These are phyloP conservation scores for Alosa sapidissima DNA, from an alignment of 2,797 vertebrate genomes.

Conservation along the genomic window DNA sequence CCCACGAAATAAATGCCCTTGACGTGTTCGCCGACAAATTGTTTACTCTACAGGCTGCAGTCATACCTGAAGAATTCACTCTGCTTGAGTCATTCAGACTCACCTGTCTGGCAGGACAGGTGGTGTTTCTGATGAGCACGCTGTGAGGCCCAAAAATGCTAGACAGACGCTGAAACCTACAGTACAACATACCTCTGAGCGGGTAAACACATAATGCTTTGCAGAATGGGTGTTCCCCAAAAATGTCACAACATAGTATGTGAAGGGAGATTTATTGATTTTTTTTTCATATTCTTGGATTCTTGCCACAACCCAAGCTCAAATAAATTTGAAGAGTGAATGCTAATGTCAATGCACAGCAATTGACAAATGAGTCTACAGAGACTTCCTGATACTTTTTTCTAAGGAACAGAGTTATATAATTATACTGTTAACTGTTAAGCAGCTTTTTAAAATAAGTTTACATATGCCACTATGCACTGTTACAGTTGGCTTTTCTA, in stretches of 20 bases:
- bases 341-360: background rate
- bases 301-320: background rate
- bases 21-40: background rate
- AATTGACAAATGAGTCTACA: background rate
- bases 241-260: background rate
- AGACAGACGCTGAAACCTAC: background rate
- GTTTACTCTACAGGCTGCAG: background rate
- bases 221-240: conserved; percentile 5
- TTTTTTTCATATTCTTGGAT: conserved; percentile 2
- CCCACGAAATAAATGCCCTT: background rate
- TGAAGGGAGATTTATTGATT: background rate
- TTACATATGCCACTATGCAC: background rate
- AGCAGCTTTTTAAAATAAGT: background rate
- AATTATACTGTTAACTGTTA: background rate
- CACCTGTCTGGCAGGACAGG: conserved; percentile 1
- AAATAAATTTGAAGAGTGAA: background rate
- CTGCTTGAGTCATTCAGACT: background rate
- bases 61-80: background rate
- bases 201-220: background rate
- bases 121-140: background rate
- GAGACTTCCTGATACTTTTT: background rate
- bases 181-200: background rate
- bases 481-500: background rate
- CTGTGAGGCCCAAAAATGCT: background rate
- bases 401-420: background rate